phyloP scores from a whole-genome alignment of 2,113 vertebrate genomes.

The Terrapene triunguis region DNA sequence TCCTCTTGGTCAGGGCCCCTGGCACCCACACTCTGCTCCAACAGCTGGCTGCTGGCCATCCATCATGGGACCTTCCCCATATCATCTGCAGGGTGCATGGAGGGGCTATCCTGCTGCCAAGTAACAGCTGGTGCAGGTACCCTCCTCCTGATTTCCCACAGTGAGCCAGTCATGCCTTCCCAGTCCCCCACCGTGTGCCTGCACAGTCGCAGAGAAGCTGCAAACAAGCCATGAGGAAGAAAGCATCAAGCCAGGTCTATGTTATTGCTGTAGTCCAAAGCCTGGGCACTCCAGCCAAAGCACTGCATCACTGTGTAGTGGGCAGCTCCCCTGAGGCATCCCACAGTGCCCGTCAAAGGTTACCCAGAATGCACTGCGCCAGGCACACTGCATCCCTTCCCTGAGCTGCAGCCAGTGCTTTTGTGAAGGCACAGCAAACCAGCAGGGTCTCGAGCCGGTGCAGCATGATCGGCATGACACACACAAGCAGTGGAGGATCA shows the following conservation, averaged over 20 bases:
- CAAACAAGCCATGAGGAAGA: background rate
- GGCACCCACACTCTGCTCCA: background rate
- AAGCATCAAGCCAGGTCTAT: background rate
- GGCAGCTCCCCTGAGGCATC: background rate
- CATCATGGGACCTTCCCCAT: background rate
- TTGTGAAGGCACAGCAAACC: background rate
- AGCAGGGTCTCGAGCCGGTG: background rate
- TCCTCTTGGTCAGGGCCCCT: background rate
- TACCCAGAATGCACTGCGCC: background rate
- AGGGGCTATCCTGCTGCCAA: background rate
- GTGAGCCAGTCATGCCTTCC: background rate
- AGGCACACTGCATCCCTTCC: background rate
- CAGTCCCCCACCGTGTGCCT: background rate
- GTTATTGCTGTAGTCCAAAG: background rate
- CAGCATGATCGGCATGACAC: background rate
- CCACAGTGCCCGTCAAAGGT: background rate
- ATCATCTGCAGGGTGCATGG: background rate
- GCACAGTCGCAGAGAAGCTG: background rate
- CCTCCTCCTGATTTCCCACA: background rate
- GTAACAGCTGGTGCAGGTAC: background rate
- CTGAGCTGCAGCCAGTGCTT: background rate
- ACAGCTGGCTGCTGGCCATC: background rate
- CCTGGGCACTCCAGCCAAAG: background rate
- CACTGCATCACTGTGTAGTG: background rate
- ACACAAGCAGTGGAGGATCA: background rate